Conservation (phyloP, 1,140 invertebrate genomes). For the Brachionus sp. region DNA sequence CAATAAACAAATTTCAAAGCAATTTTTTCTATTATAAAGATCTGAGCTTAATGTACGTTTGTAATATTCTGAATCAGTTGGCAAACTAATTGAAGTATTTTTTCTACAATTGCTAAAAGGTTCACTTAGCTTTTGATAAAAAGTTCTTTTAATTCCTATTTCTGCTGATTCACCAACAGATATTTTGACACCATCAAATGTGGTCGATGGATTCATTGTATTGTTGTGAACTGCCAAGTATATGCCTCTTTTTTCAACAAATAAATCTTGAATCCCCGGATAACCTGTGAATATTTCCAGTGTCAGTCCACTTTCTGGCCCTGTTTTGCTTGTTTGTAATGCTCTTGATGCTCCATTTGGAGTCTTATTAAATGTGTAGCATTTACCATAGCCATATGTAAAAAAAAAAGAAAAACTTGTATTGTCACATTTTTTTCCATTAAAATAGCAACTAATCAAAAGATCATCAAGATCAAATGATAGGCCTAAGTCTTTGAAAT, state of each 20-base stretch:
- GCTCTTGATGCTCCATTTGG: background rate
- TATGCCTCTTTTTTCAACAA: background rate
- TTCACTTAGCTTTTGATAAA: background rate
- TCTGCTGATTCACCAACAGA: background rate
- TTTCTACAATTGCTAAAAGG: background rate
- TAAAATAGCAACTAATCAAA: conserved; percentile 26
- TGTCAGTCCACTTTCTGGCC: conserved; percentile 8
- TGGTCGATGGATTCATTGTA: background rate
- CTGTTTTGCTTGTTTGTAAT: conserved; percentile 30
- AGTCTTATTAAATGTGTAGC: conserved; percentile 1
- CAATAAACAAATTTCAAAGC: conserved; percentile 17
- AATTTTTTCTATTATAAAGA: background rate
- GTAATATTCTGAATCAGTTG: background rate
- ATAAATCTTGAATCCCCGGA: background rate
- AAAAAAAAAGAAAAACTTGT: background rate
- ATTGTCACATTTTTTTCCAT: background rate
- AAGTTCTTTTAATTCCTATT: background rate
- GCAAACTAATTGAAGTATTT: background rate
- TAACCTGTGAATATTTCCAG: conserved; percentile 2
- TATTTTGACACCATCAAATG: conserved; percentile 11
- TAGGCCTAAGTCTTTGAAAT: background rate
- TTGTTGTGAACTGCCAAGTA: conserved; percentile 13
- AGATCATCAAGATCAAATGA: background rate
- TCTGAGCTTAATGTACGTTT: background rate
- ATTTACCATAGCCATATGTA: background rate